Evolutionary conservation across 2,113 vertebrate genomes (phyloP).

Genomic region (Amia ocellicauda): DNA sequence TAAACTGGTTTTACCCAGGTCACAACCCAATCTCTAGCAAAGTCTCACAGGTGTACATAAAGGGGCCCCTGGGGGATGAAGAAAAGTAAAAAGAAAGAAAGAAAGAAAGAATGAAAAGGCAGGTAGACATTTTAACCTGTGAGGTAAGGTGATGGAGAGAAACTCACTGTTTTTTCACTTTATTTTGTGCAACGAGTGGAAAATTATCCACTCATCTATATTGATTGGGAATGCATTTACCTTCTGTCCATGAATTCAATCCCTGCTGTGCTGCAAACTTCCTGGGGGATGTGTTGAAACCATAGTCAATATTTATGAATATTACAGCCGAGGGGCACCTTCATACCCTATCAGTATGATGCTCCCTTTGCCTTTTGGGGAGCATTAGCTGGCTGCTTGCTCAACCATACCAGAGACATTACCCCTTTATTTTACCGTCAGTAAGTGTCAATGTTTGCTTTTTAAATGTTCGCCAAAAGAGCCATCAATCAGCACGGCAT

Average conservation of each 20-base stretch:
- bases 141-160: no score
- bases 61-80: no score
- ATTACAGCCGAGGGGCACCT: background rate
- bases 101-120: no score
- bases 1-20: no score
- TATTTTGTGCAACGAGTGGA: background rate
- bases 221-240: background rate
- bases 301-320: slow-evolving; percentile 6
- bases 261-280: background rate
- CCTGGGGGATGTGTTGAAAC: background rate
- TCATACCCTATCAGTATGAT: background rate
- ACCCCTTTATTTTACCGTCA: slow-evolving; percentile 1
- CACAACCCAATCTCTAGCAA: no score
- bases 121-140: no score
- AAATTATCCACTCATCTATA: slow-evolving; percentile 2
- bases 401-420: slow-evolving; percentile 2
- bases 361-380: background rate
- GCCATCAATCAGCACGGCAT: background rate
- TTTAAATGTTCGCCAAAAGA: background rate
- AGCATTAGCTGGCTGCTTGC: background rate
- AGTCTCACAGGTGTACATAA: no score
- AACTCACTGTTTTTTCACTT: no score
- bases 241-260: background rate
- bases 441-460: slow-evolving; percentile 8
- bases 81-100: no score